Percentiles rank a stretch among this genome's conserved stretches.
These are phyloP conservation scores for Arrhopalites spinosus DNA, from an alignment of 2,888 invertebrate species.

Conservation along the genomic window DNA sequence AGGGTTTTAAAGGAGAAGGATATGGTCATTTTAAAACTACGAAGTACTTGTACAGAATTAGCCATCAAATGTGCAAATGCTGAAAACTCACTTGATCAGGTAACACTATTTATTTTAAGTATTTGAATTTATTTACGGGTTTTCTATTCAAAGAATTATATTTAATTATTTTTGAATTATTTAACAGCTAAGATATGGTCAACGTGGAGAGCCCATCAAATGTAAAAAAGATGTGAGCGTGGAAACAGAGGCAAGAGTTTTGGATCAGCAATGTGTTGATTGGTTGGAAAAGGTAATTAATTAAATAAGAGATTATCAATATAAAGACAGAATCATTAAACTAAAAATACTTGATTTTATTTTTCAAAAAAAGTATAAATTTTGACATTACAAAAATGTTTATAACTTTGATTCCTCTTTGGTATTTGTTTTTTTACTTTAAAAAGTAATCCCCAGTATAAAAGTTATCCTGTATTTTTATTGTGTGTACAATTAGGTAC, in stretches of 20 bases:
- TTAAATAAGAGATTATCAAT: neutral
- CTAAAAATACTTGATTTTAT: neutral
- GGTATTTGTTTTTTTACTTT: too few species aligned
- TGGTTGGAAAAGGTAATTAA: constrained; percentile 53
- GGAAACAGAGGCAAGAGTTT: constrained; percentile 40
- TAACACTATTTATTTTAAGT: too few species aligned
- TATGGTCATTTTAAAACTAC: constrained; percentile 48
- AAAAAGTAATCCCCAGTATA: too few species aligned
- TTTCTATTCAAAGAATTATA: too few species aligned
- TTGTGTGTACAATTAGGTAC: too few species aligned
- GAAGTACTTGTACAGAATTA: constrained; percentile 49
- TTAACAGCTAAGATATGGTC: constrained; percentile 45
- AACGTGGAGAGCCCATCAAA: constrained; percentile 30
- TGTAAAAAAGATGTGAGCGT: constrained; percentile 43
- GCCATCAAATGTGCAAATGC: constrained; percentile 53
- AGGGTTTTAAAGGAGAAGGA: constrained; percentile 52
- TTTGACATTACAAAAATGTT: neutral
- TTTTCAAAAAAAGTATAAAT: neutral
- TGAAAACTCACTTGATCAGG: constrained; percentile 52
- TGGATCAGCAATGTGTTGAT: constrained; percentile 51
- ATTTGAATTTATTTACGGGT: too few species aligned
- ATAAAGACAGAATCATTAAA: neutral
- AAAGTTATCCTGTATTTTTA: too few species aligned
- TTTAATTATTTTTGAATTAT: too few species aligned
- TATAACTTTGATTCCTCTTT: neutral